These are phyloP conservation scores for Homarus gammarus DNA, from an alignment of 2,888 invertebrate species.

Conservation along the genomic window DNA sequence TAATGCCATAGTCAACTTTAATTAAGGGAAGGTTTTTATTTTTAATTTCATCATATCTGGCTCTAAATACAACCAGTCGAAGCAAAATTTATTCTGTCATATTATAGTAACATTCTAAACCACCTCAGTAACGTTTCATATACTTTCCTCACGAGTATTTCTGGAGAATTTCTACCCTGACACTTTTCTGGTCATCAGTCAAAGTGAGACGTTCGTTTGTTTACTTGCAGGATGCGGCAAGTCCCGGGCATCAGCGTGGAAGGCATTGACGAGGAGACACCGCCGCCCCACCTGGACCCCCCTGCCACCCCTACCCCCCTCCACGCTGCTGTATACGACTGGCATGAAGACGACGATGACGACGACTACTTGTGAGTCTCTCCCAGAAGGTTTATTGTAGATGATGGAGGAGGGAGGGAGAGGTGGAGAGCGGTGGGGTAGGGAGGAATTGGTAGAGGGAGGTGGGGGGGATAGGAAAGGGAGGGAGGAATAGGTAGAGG, in stretches of 20 bases:
- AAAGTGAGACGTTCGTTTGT: too few species aligned
- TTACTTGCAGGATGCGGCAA: slow-evolving; percentile 50
- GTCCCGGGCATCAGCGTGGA: slow-evolving; percentile 61
- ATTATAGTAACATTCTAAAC: too few species aligned
- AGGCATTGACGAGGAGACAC: slow-evolving; percentile 45
- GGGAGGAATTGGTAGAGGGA: slow-evolving; percentile 12
- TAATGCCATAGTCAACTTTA: too few species aligned
- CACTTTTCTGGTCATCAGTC: too few species aligned
- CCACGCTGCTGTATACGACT: slow-evolving; percentile 60
- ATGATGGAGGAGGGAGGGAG: background rate
- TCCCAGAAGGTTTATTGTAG: background rate
- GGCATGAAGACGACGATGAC: slow-evolving; percentile 58
- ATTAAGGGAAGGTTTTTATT: too few species aligned
- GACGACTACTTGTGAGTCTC: slow-evolving; percentile 49
- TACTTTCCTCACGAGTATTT: too few species aligned
- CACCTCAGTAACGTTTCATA: too few species aligned
- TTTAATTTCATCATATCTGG: too few species aligned
- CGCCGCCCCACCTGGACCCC: slow-evolving; percentile 55
- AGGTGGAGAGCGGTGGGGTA: slow-evolving; percentile 9
- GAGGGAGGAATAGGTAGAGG: slow-evolving; percentile 15
- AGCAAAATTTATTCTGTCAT: too few species aligned
- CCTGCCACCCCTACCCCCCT: slow-evolving; percentile 55
- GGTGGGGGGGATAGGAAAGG: background rate
- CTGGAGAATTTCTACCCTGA: too few species aligned
- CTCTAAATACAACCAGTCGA: too few species aligned